Evolutionary conservation across 2,113 vertebrate species (phyloP), one percentile per base, ranked within the genome.

Genomic region (Hippoglossus stenolepis): DNA sequence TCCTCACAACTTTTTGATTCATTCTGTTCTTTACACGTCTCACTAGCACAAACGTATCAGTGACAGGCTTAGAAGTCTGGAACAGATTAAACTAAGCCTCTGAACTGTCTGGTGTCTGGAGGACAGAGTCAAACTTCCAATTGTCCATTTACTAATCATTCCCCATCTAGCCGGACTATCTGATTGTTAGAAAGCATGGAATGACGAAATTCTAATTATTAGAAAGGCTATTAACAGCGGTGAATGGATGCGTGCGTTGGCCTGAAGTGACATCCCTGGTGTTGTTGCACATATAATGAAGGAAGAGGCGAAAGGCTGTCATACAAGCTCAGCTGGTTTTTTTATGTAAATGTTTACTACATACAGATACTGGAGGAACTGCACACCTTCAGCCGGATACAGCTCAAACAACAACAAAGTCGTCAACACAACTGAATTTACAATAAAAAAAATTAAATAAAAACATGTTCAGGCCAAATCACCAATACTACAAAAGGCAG

Each of bases 81-180:
- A 68, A 67, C 69, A 73, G 80, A 85, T 89, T 78, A 85, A 28
- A 72, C 20, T 83, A 85, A 86, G 83, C 72, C 35, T 73, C 40
- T 61, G 53, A 51, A 15, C 20, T 14, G 21, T 65, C 79, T 79
- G 57, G 54, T 62, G 58, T 65, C 79, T 79, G 57, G 54, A 75
- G 67, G 72, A 77, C 57, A 71, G 43, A 77, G 49, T 79, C 80
- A 82, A 87, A 84, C 2, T 13, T 43, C 12, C 40, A 43, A 13
- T 43, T 43, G 40, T 43, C 40, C 10, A 43, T 43, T 43, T 11
- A 43, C 11, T 43, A 13, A 43, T 13, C 35, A 38, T 38, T 38
- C 35, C 8, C 35, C 35, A 31, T 31, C 31, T 31, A 31, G 31
- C 31, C 5, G 31, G 31, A 8, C 21, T 28, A 18, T 54, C 3